Conservation (phyloP, 2,113 vertebrate genomes). For the Oreochromis spilurus region DNA sequence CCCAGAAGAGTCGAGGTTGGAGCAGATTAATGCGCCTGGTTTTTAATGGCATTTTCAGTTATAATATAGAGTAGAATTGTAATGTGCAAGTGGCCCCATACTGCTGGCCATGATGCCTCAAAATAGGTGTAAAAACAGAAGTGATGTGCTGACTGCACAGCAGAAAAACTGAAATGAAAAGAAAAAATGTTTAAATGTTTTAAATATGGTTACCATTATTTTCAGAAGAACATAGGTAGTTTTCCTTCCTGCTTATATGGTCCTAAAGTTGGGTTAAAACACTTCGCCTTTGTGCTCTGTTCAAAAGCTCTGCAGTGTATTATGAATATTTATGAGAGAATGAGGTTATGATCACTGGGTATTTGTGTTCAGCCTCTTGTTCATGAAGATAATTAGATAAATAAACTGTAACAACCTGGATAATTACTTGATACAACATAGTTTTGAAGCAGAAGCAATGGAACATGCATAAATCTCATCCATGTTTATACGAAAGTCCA, state of each 20-base stretch:
- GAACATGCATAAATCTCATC: not conserved
- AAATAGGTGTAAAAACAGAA: not conserved
- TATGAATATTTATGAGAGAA: conserved; percentile 19
- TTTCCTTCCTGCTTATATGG: not conserved
- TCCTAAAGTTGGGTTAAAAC: not conserved
- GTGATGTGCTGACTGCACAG: not conserved
- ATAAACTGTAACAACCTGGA: not conserved
- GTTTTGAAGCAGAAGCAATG: not conserved
- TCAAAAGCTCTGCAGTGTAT: not conserved
- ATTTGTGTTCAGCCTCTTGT: not conserved
- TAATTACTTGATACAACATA: not conserved
- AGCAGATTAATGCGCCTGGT: not conserved
- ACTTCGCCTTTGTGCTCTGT: not conserved
- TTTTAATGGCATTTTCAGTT: not conserved
- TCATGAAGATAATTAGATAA: not conserved
- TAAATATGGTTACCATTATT: not conserved
- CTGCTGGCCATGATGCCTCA: not conserved
- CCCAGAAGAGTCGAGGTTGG: not conserved
- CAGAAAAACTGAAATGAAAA: not conserved
- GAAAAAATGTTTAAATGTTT: not conserved
- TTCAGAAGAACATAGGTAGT: not conserved
- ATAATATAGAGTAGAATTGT: not conserved
- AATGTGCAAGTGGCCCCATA: not conserved
- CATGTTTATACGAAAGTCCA: not conserved
- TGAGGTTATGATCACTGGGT: not conserved